Evolutionary conservation across 2,797 vertebrate species (phyloP).

Genomic region (Prunella strophiata): DNA sequence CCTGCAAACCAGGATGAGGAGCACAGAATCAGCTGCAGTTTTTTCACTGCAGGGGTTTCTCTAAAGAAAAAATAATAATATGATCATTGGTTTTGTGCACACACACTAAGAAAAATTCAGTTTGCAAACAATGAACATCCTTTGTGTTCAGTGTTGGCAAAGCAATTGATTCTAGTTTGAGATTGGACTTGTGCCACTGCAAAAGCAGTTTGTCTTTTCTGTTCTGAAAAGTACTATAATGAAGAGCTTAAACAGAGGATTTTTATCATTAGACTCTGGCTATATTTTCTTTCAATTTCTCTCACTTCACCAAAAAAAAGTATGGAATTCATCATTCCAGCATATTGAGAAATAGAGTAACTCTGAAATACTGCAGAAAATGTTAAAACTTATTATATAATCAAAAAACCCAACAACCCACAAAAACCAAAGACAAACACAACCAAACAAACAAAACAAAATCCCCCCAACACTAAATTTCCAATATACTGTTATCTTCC

Average conservation of each 20-base stretch:
- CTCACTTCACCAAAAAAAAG: slow-evolving; percentile 3
- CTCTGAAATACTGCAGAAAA: slow-evolving; percentile 1
- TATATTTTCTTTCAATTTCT: slow-evolving; percentile 39
- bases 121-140: slow-evolving; percentile 83
- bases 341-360: slow-evolving; percentile 31
- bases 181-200: slow-evolving; percentile 75
- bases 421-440: neutral
- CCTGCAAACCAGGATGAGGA: slow-evolving; percentile 59
- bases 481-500: neutral
- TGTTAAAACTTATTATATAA: neutral
- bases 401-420: neutral
- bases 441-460: neutral
- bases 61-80: slow-evolving; percentile 30
- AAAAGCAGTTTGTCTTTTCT: slow-evolving; percentile 70
- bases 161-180: slow-evolving; percentile 79
- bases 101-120: slow-evolving; percentile 64
- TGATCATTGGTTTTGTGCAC: slow-evolving; percentile 59
- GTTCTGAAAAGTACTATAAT: slow-evolving; percentile 58
- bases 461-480: neutral
- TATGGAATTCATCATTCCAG: slow-evolving; percentile 20
- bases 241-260: slow-evolving; percentile 56
- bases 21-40: slow-evolving; percentile 60
- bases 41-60: slow-evolving; percentile 69
- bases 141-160: slow-evolving; percentile 79
- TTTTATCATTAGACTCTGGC: slow-evolving; percentile 33